These are phyloP conservation scores for Drosophila bipectinata DNA, from an alignment of 1,140 invertebrate species.

Conservation along the genomic window DNA sequence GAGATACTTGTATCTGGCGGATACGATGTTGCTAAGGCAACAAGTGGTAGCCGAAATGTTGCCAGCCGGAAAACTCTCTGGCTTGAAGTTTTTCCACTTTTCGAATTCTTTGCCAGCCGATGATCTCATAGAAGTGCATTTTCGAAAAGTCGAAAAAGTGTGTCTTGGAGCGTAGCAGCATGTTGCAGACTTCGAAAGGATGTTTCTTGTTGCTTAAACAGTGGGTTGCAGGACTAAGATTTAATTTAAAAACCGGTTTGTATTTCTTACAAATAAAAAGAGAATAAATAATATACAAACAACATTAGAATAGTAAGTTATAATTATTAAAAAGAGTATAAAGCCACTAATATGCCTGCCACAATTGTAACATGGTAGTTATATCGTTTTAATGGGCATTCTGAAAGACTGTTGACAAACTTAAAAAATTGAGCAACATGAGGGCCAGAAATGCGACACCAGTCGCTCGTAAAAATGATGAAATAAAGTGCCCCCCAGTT, in stretches of 20 bases:
- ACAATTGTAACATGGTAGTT: not conserved
- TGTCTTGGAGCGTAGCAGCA: not conserved
- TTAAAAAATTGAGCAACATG: not conserved
- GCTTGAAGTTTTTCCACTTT: not conserved
- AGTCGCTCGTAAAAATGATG: constrained; percentile 1
- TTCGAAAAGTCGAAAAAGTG: not conserved
- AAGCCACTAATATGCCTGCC: not conserved
- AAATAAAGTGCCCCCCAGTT: constrained; percentile 3
- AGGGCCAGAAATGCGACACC: not conserved
- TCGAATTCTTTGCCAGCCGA: not conserved
- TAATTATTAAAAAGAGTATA: too few species aligned
- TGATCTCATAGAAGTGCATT: not conserved
- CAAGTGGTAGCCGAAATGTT: constrained; percentile 58
- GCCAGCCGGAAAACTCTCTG: constrained; percentile 16
- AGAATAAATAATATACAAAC: too few species aligned
- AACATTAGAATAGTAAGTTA: too few species aligned
- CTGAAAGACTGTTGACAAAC: constrained; percentile 2
- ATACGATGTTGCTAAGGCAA: constrained; percentile 52
- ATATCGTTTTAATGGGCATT: not conserved
- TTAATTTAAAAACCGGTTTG: not conserved
- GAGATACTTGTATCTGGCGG: not conserved
- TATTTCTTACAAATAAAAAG: too few species aligned
- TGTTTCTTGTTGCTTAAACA: constrained; percentile 3
- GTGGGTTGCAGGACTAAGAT: not conserved
- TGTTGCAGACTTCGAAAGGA: constrained; percentile 23